A percentile compares a stretch with the other conserved stretches of the same genome.
Conservation (phyloP, 2,797 vertebrate species). For the Vipera ursinii region DNA sequence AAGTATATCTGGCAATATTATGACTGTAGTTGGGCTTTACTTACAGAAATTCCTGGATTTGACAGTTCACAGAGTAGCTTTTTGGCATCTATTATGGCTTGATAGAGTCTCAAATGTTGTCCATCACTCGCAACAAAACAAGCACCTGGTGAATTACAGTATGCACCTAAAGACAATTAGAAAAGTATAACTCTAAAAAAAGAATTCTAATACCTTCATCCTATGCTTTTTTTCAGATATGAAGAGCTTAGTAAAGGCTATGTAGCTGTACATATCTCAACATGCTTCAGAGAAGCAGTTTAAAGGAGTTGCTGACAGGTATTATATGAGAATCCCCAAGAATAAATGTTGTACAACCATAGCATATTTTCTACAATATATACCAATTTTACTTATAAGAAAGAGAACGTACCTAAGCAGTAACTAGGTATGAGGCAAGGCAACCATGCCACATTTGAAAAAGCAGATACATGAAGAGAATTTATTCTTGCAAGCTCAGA, state of each 20-base stretch:
- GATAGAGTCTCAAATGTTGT: slow-evolving; percentile 91
- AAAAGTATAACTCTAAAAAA: slow-evolving; percentile 8
- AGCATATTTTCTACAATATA: not conserved
- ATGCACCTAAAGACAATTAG: slow-evolving; percentile 78
- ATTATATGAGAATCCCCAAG: not conserved
- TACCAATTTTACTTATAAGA: slow-evolving; percentile 22
- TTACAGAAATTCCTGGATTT: slow-evolving; percentile 95
- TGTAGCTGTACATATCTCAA: not conserved
- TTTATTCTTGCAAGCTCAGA: slow-evolving; percentile 97
- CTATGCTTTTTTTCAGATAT: not conserved
- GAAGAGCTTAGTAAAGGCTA: not conserved
- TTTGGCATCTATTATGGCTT: slow-evolving; percentile 97
- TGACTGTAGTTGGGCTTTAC: slow-evolving; percentile 58
- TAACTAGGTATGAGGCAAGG: slow-evolving; percentile 94
- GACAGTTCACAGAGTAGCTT: slow-evolving; percentile 94
- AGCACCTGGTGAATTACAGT: slow-evolving; percentile 97
- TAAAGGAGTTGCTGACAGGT: not conserved
- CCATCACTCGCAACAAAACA: slow-evolving; percentile 98
- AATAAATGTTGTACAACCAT: not conserved
- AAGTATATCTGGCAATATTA: not conserved
- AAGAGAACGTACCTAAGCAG: slow-evolving; percentile 86
- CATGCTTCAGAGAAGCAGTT: not conserved
- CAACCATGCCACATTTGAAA: slow-evolving; percentile 96
- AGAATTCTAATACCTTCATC: slow-evolving; percentile 4
- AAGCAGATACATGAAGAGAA: slow-evolving; percentile 94